These are phyloP conservation scores for Cyprinodon tularosa DNA, from an alignment of 2,113 vertebrate genomes.

Conservation along the genomic window DNA sequence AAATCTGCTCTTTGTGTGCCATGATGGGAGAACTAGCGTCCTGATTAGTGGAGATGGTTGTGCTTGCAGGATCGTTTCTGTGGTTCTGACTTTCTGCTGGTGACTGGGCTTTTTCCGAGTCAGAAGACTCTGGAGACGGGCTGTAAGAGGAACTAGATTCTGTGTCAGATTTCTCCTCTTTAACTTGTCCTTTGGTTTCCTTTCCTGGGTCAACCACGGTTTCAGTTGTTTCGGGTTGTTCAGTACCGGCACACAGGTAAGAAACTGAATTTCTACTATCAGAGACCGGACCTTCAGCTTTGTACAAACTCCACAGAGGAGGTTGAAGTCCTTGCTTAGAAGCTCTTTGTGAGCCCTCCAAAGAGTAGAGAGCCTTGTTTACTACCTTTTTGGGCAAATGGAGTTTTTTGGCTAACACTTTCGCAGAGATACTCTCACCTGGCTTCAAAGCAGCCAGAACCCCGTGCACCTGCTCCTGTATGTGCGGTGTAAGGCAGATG, in stretches of 20 bases:
- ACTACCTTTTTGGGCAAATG: slow-evolving; percentile 81
- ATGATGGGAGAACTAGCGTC: slow-evolving; percentile 57
- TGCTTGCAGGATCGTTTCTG: background rate
- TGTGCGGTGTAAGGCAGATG: slow-evolving; percentile 57
- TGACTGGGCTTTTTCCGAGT: slow-evolving; percentile 48
- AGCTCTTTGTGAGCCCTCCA: slow-evolving; percentile 71
- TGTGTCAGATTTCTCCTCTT: slow-evolving; percentile 46
- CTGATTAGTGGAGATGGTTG: slow-evolving; percentile 16
- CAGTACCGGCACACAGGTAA: background rate
- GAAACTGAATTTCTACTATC: background rate
- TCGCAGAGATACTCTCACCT: slow-evolving; percentile 72
- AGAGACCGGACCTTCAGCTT: background rate
- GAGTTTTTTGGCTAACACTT: slow-evolving; percentile 74
- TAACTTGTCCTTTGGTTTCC: background rate
- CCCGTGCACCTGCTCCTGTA: slow-evolving; percentile 63
- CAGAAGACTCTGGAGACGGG: slow-evolving; percentile 51
- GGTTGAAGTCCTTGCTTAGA: slow-evolving; percentile 63
- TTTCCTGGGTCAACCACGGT: slow-evolving; percentile 23
- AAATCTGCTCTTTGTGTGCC: slow-evolving; percentile 86
- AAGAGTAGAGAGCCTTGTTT: slow-evolving; percentile 84
- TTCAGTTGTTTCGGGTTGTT: slow-evolving; percentile 12
- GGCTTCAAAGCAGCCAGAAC: slow-evolving; percentile 73
- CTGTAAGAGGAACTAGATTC: slow-evolving; percentile 60
- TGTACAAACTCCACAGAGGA: slow-evolving; percentile 83
- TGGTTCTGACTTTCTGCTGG: slow-evolving; percentile 7